Evolutionary conservation across 2,113 vertebrate genomes (phyloP).

Genomic region (Microcebus jonahi): DNA sequence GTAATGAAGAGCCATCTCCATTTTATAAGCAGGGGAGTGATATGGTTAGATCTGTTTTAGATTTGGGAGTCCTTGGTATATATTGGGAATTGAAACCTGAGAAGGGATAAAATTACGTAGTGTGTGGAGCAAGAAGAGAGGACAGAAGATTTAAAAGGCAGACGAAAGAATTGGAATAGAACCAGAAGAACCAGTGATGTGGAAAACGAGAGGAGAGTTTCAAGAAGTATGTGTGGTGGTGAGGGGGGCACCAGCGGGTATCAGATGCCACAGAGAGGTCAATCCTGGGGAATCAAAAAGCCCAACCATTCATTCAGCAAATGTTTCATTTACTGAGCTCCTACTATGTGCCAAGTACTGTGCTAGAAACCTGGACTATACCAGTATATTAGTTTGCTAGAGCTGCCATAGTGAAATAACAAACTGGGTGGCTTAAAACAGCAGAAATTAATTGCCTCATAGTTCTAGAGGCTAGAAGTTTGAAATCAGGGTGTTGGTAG

Average conservation of each 20-base stretch:
- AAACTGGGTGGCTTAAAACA: not conserved
- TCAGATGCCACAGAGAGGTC: not conserved
- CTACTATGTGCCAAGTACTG: not conserved
- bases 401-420: not conserved
- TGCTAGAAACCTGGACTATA: not conserved
- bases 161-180: not conserved
- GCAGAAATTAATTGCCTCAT: not conserved
- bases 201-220: not conserved
- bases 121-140: not conserved
- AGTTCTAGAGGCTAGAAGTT: not conserved
- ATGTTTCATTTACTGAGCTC: not conserved
- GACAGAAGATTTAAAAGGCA: slow-evolving; percentile 20
- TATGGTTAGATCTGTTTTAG: not conserved
- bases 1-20: not conserved
- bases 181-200: not conserved
- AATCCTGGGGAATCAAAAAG: not conserved
- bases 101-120: not conserved
- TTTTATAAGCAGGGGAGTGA: not conserved
- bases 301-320: not conserved
- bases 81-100: not conserved
- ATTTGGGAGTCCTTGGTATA: slow-evolving; percentile 18
- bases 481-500: not conserved
- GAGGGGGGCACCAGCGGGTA: not conserved
- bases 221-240: not conserved
- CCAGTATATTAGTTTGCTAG: not conserved